These are phyloP conservation scores for Macaca nemestrina DNA, from an alignment of 2,113 vertebrate genomes.

Conservation along the genomic window DNA sequence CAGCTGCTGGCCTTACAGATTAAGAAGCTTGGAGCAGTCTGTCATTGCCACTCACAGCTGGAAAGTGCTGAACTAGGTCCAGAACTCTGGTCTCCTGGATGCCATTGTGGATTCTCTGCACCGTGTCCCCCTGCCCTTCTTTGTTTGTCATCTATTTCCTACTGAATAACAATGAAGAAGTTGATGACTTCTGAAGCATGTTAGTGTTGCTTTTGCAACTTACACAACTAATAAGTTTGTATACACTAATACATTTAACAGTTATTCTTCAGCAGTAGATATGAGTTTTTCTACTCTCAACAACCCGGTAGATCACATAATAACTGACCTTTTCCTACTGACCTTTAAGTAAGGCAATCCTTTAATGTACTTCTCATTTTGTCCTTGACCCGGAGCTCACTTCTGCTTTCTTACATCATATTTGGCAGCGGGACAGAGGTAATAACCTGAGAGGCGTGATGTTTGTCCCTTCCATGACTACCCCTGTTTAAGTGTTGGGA, in stretches of 20 bases:
- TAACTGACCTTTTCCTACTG: not conserved
- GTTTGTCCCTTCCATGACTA: constrained; percentile 29
- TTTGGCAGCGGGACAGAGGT: constrained; percentile 44
- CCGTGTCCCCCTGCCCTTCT: rapidly evolving
- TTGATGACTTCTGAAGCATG: not conserved
- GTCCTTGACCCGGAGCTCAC: constrained; percentile 36
- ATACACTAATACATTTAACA: not conserved
- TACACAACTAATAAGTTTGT: not conserved
- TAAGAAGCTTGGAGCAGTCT: not conserved
- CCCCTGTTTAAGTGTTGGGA: constrained; percentile 43
- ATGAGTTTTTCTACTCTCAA: not conserved
- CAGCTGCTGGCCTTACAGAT: not conserved
- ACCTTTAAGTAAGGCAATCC: constrained; percentile 20
- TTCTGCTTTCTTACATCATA: constrained; percentile 8
- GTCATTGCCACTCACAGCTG: not conserved
- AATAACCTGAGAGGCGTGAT: not conserved
- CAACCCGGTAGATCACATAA: not conserved
- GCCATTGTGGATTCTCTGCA: not conserved
- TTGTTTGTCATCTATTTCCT: not conserved
- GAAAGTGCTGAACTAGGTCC: no score
- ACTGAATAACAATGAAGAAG: not conserved
- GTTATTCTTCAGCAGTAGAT: not conserved
- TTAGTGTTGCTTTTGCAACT: not conserved
- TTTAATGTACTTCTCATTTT: not conserved
- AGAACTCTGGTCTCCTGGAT: rapidly evolving